Percentiles rank a stretch among this genome's conserved stretches.
Evolutionary conservation across 2,797 vertebrate genomes (phyloP).

Genomic region (Ctenochaetus hawaiiensis): DNA sequence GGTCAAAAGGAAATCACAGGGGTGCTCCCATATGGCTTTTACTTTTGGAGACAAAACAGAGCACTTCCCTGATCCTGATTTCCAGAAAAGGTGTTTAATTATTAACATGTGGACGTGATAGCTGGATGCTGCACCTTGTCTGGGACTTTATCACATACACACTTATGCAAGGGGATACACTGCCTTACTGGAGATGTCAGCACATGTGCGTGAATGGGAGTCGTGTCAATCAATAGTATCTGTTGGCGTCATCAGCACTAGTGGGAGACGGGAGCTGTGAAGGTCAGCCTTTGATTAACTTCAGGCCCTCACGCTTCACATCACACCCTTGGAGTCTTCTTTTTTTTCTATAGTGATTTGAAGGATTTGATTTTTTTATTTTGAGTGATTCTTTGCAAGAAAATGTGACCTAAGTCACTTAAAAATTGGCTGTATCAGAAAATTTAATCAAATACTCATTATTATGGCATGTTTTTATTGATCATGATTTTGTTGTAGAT

Average conservation of each 20-base stretch:
- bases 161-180: background rate
- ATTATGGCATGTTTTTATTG: background rate
- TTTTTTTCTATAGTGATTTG: background rate
- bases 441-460: background rate
- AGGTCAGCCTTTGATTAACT: slow-evolving; percentile 46
- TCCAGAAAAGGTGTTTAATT: slow-evolving; percentile 70
- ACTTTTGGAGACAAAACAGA: slow-evolving; percentile 57
- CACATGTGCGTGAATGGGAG: background rate
- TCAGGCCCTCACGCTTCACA: slow-evolving; percentile 5
- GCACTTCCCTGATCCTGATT: slow-evolving; percentile 52
- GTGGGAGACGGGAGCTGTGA: slow-evolving; percentile 27
- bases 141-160: slow-evolving; percentile 18
- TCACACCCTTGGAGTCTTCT: slow-evolving; percentile 1
- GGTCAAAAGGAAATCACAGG: slow-evolving; percentile 66
- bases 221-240: slow-evolving; percentile 29
- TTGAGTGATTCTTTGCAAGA: background rate
- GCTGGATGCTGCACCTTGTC: slow-evolving; percentile 37
- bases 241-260: slow-evolving; percentile 26
- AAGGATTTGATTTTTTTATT: background rate
- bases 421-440: background rate
- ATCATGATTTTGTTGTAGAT: background rate
- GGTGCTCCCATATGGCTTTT: slow-evolving; percentile 50
- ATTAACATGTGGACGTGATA: slow-evolving; percentile 62
- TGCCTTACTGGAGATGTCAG: slow-evolving; percentile 27
- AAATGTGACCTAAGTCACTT: background rate